Evolutionary conservation across 2,797 vertebrate genomes (phyloP).

Genomic region (Xenentodon cancila): DNA sequence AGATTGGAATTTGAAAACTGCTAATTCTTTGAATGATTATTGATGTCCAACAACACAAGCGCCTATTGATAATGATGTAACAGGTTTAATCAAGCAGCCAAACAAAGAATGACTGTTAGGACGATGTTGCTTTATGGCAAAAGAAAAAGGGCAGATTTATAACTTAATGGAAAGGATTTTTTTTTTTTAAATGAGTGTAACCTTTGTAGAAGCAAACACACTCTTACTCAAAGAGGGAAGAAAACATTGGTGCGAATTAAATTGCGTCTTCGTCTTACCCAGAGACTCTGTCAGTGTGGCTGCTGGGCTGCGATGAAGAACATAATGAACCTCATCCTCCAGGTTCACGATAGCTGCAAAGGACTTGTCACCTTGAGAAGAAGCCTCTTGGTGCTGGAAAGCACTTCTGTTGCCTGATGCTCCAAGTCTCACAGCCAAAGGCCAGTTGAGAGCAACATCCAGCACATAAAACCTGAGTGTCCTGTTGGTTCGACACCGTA

Average conservation of each 20-base stretch:
- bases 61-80: neutral
- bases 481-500: constrained; percentile 93
- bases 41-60: neutral
- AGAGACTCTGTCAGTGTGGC: constrained; percentile 81
- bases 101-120: neutral
- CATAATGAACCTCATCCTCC: constrained; percentile 92
- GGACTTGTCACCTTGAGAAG: constrained; percentile 38
- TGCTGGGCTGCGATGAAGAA: constrained; percentile 84
- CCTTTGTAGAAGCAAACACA: too few species aligned
- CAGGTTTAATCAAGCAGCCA: neutral
- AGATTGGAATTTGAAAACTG: too few species aligned
- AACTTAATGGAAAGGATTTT: too few species aligned
- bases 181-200: too few species aligned
- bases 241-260: neutral
- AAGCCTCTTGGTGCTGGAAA: constrained; percentile 7
- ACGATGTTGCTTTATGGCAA: neutral
- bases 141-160: too few species aligned
- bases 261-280: constrained; percentile 76
- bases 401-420: constrained; percentile 72
- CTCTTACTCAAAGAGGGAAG: neutral
- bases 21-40: too few species aligned
- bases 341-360: constrained; percentile 93
- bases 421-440: constrained; percentile 90
- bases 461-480: constrained; percentile 95
- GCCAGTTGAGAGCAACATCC: constrained; percentile 92